Evolutionary conservation across 2,888 invertebrate genomes (phyloP), one percentile per base, ranked within the genome.

Genomic region (Chrysodeixis includens): DNA sequence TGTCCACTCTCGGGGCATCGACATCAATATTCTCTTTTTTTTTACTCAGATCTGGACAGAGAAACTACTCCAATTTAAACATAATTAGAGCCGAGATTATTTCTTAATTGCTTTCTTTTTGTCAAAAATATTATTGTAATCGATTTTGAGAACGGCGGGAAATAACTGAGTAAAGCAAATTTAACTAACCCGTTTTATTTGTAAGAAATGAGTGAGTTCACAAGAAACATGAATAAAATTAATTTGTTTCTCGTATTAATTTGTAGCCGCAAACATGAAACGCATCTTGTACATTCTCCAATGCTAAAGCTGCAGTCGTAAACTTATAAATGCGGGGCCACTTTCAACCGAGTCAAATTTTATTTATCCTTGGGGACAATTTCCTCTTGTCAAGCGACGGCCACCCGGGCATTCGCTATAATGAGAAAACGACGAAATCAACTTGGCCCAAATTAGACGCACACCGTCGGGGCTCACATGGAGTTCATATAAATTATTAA

Each of bases 391-490:
- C 91, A 92, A 89, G 82, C 85, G 88, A 78, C 86, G 93, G 91
- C 93, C 93, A 93, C 93, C 93, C 93, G 92, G 89, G 89, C 88
- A 88, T 92, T 90, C 86, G 86, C 86, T 87, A 88, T 91, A 90
- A 91, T 88, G 90, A 92, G 88, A 93, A 93, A 92, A 93, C 90
- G 91, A 93, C 90, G 76, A 92, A 93, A 90, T 90, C 89, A 90
- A 92, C 90, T 86, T 84, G 86, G 88, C 86, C 90, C 82, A 91
- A 94, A 93, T 94, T 94, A 94, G 95, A 94, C 83, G 82, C 85
- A 80, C 75, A 71, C 71, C 65, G 61, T 76, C 69, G 65, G 53
- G 86, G 91, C 62, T 92, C 90, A 93, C 87, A 94, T 93, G 89
- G 64, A 56, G 84, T 60, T 75, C 59, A 22, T 22, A 46, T 46